A percentile compares a stretch with the other conserved stretches of the same genome.
Conservation (phyloP, 2,888 invertebrate genomes). For the Drosophila rellima region DNA sequence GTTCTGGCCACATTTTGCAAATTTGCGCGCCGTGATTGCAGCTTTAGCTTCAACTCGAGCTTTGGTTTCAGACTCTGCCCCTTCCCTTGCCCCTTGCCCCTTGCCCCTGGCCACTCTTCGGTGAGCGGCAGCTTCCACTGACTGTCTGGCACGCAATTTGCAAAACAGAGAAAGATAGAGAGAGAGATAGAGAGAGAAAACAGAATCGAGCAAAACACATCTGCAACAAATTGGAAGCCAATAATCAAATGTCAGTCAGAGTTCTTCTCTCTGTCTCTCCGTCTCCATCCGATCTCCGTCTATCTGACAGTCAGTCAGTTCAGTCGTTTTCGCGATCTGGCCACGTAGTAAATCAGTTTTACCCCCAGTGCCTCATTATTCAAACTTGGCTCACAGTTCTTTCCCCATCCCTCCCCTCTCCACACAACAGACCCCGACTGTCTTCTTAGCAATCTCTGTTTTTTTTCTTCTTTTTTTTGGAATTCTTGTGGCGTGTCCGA, state of each 20-base stretch:
- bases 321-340: constrained; percentile 53
- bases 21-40: constrained; percentile 74
- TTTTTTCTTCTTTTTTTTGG: constrained; percentile 31
- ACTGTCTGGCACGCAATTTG: constrained; percentile 71
- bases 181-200: not conserved
- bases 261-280: constrained; percentile 40
- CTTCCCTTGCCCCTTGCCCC: not conserved
- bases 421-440: not conserved
- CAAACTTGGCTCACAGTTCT: constrained; percentile 51
- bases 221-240: constrained; percentile 85
- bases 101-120: not conserved
- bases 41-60: constrained; percentile 30
- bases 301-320: constrained; percentile 50
- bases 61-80: not conserved
- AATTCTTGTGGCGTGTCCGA: constrained; percentile 66
- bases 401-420: constrained; percentile 17
- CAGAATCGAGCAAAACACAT: constrained; percentile 60
- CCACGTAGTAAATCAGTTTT: constrained; percentile 58
- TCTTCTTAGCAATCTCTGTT: constrained; percentile 22
- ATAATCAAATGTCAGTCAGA: constrained; percentile 85
- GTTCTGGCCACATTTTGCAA: constrained; percentile 61
- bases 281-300: constrained; percentile 31
- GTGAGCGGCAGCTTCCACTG: constrained; percentile 15
- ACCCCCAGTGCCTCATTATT: constrained; percentile 70
- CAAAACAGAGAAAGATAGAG: constrained; percentile 31